These are phyloP conservation scores for Drosophila rellima DNA, from an alignment of 2,888 invertebrate species.

Conservation along the genomic window DNA sequence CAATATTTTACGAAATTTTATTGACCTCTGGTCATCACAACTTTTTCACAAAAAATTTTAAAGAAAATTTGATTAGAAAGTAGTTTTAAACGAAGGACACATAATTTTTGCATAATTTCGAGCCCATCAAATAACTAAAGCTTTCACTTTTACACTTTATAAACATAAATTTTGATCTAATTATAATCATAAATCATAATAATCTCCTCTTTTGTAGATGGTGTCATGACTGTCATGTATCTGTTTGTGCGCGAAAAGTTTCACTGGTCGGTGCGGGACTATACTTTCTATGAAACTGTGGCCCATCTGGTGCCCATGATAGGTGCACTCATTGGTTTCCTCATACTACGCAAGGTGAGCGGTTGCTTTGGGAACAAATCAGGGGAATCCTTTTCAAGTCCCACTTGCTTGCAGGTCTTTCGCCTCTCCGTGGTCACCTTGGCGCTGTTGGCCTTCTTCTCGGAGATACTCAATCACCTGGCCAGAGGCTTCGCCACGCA, in stretches of 20 bases:
- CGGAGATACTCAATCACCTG: slow-evolving; percentile 76
- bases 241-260: slow-evolving; percentile 89
- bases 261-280: slow-evolving; percentile 89
- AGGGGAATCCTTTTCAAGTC: no score
- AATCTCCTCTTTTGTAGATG: slow-evolving; percentile 61
- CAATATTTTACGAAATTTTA: no score
- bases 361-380: no score
- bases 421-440: slow-evolving; percentile 81
- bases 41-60: no score
- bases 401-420: slow-evolving; percentile 65
- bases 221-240: slow-evolving; percentile 87
- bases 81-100: no score
- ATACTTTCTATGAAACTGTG: slow-evolving; percentile 87
- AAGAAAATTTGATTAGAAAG: no score
- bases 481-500: slow-evolving; percentile 78
- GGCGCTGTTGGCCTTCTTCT: slow-evolving; percentile 79
- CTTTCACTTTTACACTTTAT: no score
- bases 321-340: slow-evolving; percentile 88
- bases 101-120: no score
- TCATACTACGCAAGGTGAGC: slow-evolving; percentile 87
- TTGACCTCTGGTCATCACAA: no score
- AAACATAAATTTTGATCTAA: no score
- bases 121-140: no score
- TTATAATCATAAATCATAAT: no score
- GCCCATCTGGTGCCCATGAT: slow-evolving; percentile 87